Evolutionary conservation across 2,888 invertebrate genomes (phyloP), one percentile per base, ranked within the genome.

Genomic region (Sthenelais limicola): DNA sequence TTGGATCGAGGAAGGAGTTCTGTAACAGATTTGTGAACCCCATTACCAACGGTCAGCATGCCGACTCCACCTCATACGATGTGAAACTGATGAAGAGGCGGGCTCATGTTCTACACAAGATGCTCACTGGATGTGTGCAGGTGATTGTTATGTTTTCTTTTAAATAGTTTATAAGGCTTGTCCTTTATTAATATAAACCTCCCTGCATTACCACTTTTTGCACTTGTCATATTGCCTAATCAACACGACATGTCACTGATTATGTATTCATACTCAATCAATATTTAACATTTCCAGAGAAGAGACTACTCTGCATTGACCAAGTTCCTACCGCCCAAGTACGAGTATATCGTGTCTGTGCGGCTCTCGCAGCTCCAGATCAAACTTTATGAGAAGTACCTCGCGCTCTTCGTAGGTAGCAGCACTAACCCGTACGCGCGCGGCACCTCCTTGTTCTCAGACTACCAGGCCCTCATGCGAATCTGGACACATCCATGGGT

Each of bases 21-120:
- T 89, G 92, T 79, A 97, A 97, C 85, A 91, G 98, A 71, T 99
- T 99, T 87, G 95, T 95, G 58, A 97, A 97, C 90, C 98, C 98
- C 0, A 98, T 99, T 82, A 94, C 92, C 66, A 96, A 97, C 85
- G 99, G 99, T 0, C 97, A 98, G 88, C 95, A 94, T 88, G 94
- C 94, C 0, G 97, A 99, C 89, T 97, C 98, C 0, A 96, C 95
- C 0, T 91, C 91, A 7, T 91, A 92, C 72, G 98, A 98, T 86
- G 96, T 98, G 21, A 91, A 92, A 78, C 96, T 99, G 95, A 88
- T 88, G 88, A 96, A 97, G 88, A 92, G 94, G 79, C 90, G 98
- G 38, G 95, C 97, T 18, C 97, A 98, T 84, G 94, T 98, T 28
- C 90, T 98, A 62, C 97, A 96, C 85, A 95, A 95, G 87, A 92